Percentiles rank a stretch among this genome's conserved stretches.
Evolutionary conservation across 2,113 vertebrate species (phyloP).

Genomic region (Mus pahari): DNA sequence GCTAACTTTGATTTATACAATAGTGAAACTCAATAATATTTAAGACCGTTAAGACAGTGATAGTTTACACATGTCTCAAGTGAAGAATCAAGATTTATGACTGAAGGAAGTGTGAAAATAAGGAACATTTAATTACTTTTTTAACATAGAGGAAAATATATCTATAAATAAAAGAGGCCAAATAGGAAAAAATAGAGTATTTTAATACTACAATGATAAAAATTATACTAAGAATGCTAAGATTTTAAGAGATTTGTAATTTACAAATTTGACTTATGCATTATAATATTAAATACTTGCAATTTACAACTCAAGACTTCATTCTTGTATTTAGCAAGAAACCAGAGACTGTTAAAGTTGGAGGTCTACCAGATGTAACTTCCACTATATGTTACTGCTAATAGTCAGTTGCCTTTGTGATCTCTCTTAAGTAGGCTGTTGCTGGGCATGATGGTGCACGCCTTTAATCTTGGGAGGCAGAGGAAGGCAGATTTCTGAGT

Average conservation of each 20-base stretch:
- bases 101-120: neutral
- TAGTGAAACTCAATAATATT: neutral
- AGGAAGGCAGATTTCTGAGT: too few species aligned
- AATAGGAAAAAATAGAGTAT: neutral
- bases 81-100: neutral
- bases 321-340: neutral
- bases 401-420: neutral
- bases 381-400: neutral
- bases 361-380: neutral
- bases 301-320: neutral
- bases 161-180: neutral
- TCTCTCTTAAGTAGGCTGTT: neutral
- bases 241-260: neutral
- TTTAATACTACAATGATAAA: slow-evolving; percentile 1
- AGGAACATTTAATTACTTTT: neutral
- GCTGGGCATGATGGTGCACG: too few species aligned
- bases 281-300: neutral
- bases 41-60: neutral
- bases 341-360: neutral
- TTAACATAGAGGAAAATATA: slow-evolving; percentile 27
- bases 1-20: slow-evolving; percentile 20
- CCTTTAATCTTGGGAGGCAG: too few species aligned
- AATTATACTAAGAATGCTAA: neutral
- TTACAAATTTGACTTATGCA: neutral
- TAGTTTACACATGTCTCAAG: slow-evolving; percentile 19